Percentiles rank a stretch among this genome's conserved stretches.
Evolutionary conservation across 2,888 invertebrate species (phyloP).

Genomic region (Bombylius major): DNA sequence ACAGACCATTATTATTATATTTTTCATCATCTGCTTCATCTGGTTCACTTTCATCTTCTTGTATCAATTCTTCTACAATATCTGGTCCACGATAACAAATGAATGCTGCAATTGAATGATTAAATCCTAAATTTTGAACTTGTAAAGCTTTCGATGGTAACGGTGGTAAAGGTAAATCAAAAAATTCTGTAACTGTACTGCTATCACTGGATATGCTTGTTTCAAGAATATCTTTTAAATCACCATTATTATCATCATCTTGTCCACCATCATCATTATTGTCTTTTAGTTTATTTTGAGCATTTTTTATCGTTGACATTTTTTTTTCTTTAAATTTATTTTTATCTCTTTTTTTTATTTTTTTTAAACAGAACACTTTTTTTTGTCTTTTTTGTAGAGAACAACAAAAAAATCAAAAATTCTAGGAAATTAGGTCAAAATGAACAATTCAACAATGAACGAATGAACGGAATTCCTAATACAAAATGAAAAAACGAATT

Average conservation of each 20-base stretch:
- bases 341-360: too few species aligned
- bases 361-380: too few species aligned
- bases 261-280: background rate
- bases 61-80: background rate
- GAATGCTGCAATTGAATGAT: conserved; percentile 8
- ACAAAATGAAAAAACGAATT: too few species aligned
- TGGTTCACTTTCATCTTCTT: background rate
- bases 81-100: conserved; percentile 5
- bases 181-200: conserved; percentile 11
- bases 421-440: too few species aligned
- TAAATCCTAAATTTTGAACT: conserved; percentile 8
- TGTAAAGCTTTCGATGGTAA: conserved; percentile 6
- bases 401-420: too few species aligned
- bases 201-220: conserved; percentile 15
- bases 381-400: too few species aligned
- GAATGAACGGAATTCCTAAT: too few species aligned
- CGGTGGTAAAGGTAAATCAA: conserved; percentile 12
- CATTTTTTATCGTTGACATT: too few species aligned
- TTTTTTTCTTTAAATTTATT: too few species aligned
- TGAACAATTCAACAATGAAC: too few species aligned
- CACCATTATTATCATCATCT: background rate
- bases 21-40: background rate
- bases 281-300: too few species aligned
- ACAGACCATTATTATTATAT: background rate
- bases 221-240: background rate